phyloP scores from a whole-genome alignment of 2,888 invertebrate genomes.

The Chalcosyrphus nemorum region DNA sequence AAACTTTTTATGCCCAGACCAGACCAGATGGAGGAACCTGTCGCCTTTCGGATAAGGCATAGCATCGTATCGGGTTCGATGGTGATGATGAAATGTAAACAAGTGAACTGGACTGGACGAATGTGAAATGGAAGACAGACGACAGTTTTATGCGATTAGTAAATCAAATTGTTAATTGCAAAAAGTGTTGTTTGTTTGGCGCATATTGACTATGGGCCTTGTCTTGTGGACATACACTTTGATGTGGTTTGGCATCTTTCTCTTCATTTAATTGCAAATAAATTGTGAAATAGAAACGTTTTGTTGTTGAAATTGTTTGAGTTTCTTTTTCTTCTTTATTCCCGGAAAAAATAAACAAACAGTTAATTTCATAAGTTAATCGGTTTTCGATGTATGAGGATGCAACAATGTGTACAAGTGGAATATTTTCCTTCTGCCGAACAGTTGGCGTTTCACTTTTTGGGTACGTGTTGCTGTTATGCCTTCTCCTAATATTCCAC shows the following conservation, averaged over 20 bases:
- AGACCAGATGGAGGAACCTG: constrained; percentile 38
- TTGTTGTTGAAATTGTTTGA: background rate
- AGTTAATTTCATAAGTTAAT: background rate
- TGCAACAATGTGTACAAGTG: background rate
- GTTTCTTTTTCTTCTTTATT: constrained; percentile 29
- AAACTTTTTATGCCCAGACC: constrained; percentile 56
- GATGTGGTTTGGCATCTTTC: constrained; percentile 60
- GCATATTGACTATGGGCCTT: background rate
- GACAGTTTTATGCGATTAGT: constrained; percentile 78
- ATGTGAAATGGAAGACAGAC: constrained; percentile 70
- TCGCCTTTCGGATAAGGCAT: background rate
- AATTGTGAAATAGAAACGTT: constrained; percentile 40
- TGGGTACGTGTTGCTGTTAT: no score
- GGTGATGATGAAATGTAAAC: constrained; percentile 61
- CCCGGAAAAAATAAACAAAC: background rate
- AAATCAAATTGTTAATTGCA: constrained; percentile 79
- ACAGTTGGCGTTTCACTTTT: no score
- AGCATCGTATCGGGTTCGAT: background rate
- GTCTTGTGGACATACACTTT: background rate
- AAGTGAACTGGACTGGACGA: constrained; percentile 24
- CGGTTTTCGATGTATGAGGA: background rate
- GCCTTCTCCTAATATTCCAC: no score
- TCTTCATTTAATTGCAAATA: constrained; percentile 49
- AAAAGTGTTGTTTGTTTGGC: constrained; percentile 28
- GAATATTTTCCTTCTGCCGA: no score